Conservation (phyloP, 2,797 vertebrate genomes). For the Lepilemur septentrionalis region DNA sequence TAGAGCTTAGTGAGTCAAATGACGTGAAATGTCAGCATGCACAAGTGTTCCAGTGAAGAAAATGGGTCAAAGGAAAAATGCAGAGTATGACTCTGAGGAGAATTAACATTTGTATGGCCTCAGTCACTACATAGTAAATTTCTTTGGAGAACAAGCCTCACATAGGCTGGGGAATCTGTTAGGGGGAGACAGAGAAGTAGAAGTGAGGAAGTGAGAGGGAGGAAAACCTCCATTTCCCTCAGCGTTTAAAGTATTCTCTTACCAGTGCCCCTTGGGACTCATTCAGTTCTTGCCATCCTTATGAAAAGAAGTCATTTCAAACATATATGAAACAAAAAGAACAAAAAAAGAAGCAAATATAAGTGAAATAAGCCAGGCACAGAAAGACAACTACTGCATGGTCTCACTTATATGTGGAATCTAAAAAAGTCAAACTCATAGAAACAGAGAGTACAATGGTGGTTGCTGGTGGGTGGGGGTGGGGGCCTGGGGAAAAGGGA, state of each 20-base stretch:
- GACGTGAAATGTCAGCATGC: neutral
- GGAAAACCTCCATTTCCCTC: neutral
- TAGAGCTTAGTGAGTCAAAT: neutral
- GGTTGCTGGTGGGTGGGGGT: neutral
- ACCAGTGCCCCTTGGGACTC: neutral
- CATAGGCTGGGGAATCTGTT: neutral
- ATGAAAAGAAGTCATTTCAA: slow-evolving; percentile 27
- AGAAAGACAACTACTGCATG: neutral
- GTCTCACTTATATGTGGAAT: neutral
- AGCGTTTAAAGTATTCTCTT: neutral
- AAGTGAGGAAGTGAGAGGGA: neutral
- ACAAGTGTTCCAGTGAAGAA: neutral
- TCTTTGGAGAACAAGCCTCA: neutral
- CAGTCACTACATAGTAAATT: neutral
- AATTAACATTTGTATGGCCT: neutral
- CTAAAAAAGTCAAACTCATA: neutral
- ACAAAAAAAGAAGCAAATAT: neutral
- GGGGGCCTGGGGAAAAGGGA: neutral
- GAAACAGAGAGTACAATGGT: neutral
- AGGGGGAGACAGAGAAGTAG: neutral
- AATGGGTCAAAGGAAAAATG: slow-evolving; percentile 44
- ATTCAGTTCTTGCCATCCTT: neutral
- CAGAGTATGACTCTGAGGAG: neutral
- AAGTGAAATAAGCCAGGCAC: neutral
- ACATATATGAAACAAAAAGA: neutral